Evolutionary conservation across 2,888 invertebrate genomes (phyloP).

Genomic region (Cryptus viduatorius): DNA sequence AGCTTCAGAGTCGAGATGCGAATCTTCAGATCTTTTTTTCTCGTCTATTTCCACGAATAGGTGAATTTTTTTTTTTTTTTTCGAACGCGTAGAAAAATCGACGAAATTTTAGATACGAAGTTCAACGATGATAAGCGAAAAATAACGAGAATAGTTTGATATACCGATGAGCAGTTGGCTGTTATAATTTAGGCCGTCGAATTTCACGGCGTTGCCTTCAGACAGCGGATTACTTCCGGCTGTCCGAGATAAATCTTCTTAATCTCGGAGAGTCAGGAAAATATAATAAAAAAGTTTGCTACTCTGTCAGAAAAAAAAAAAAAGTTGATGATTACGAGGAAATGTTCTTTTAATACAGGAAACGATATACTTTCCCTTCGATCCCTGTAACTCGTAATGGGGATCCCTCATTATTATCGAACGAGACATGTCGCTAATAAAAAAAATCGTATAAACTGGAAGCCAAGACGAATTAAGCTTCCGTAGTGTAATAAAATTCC

Average conservation of each 20-base stretch:
- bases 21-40: not conserved
- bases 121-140: not conserved
- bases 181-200: conserved; percentile 4
- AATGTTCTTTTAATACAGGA: too few relatives aligned
- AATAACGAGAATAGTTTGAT: conserved; percentile 17
- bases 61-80: not conserved
- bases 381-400: not conserved
- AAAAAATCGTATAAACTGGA: too few relatives aligned
- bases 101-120: not conserved
- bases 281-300: conserved; percentile 33
- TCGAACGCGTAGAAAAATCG: not conserved
- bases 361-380: too few relatives aligned
- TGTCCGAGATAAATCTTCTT: conserved; percentile 11
- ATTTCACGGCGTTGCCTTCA: not conserved
- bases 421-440: too few relatives aligned
- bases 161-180: not conserved
- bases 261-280: conserved; percentile 37
- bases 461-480: too few relatives aligned
- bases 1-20: not conserved
- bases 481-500: too few relatives aligned
- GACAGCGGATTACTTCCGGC: conserved; percentile 15
- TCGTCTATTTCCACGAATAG: not conserved
- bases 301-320: too few relatives aligned
- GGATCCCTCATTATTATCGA: not conserved
- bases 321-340: too few relatives aligned